phyloP scores from a whole-genome alignment of 1,140 invertebrate genomes.

The Drosophila teissieri region DNA sequence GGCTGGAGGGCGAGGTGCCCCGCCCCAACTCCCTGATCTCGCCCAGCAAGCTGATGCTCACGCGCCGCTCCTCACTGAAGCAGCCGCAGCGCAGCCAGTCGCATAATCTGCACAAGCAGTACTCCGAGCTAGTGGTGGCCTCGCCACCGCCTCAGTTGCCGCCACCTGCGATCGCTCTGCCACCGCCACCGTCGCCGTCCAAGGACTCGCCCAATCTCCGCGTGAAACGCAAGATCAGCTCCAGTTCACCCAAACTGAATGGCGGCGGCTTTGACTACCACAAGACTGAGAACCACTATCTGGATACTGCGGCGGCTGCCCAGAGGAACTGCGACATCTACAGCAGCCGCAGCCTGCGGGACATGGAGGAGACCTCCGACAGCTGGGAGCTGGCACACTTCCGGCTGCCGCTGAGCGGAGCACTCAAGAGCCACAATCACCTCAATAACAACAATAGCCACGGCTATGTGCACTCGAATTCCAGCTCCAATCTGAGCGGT shows the following conservation, averaged over 20 bases:
- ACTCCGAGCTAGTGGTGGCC: constrained; percentile 63
- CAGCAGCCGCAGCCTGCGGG: constrained; percentile 67
- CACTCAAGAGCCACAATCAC: constrained; percentile 64
- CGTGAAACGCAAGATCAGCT: constrained; percentile 78
- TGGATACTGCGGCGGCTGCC: constrained; percentile 38
- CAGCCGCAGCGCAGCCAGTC: constrained; percentile 60
- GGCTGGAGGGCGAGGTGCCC: constrained; percentile 91
- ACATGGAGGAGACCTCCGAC: constrained; percentile 47
- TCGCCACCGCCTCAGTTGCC: constrained; percentile 5
- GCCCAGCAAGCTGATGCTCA: constrained; percentile 63
- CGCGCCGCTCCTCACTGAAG: constrained; percentile 70
- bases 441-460: constrained; percentile 52
- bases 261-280: constrained; percentile 60
- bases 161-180: constrained; percentile 49
- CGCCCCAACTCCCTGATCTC: constrained; percentile 54
- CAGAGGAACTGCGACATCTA: constrained; percentile 59
- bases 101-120: constrained; percentile 63
- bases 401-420: constrained; percentile 72
- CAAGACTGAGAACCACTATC: constrained; percentile 74
- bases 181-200: constrained; percentile 10
- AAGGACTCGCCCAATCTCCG: constrained; percentile 66
- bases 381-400: constrained; percentile 77
- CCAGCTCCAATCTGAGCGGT: constrained; percentile 77
- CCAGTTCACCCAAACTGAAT: constrained; percentile 79
- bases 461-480: constrained; percentile 58